Base-by-base conservation (phyloP, 2,797 vertebrate genomes). In the Nannoperca obscura region DNA sequence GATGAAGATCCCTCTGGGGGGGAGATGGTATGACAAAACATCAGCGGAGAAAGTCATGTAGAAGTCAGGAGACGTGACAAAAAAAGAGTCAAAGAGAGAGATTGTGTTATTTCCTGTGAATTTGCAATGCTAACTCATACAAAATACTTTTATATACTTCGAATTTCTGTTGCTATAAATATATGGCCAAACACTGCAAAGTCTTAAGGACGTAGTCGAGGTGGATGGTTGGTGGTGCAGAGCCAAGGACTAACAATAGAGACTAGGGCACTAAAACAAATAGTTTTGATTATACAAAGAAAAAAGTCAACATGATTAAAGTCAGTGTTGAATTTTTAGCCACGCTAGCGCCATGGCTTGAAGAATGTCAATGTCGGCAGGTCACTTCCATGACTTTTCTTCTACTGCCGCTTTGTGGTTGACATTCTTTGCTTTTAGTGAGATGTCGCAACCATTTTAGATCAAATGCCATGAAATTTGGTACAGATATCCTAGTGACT, bases 1-100 rank as follows among this genome's bases (percentile, higher is more conserved):
- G 89, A 85, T 89, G 87, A 84, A 83, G 82, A 79, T 88, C 82
- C 87, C 89, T 79, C 53, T 6, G 76, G 88, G 85, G 70, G 63
- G 73, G 36, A 5, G 59, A 69, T 14, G 40, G 75, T 71, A 70
- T 73, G 85, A 88, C 88, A 80, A 81, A 88, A 85, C 58, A 75
- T 55, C 81, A 61, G 63, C 5, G 20, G 74, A 77, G 85, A 90
- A 91, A 93, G 89, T 91, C 86, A 54, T 60, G 69, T 84, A 86
- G 79, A 89, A 88, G 86, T 88, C 84, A 84, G 67, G 66, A 85
- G 73, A 80, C 76, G 40, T 72, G 72, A 88, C 71, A 52, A 55
- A 82, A 65, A 74, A 52, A 70, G 24, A 76, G 53, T 73, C 58
- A 55, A 19, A 63, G 67, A 58, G 22, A 74, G 30, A 6, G 50